Conservation (phyloP, 2,888 invertebrate species). For the Eupithecia centaureata region DNA sequence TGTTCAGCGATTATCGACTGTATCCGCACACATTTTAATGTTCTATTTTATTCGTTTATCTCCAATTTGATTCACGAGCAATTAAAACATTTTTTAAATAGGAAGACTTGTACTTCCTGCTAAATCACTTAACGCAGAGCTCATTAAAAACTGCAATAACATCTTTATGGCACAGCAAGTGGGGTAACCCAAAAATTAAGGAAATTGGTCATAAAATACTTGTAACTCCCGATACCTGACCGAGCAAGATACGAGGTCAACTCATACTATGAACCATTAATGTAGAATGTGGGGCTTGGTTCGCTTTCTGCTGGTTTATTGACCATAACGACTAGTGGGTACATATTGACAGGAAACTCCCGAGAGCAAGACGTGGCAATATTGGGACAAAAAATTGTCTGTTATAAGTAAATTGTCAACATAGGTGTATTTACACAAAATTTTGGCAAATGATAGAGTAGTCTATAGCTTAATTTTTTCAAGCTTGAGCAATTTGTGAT, state of each 20-base stretch:
- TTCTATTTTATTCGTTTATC: background rate
- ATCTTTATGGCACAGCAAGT: conserved; percentile 12
- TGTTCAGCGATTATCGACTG: background rate
- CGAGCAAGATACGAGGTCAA: conserved; percentile 39
- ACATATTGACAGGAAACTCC: background rate
- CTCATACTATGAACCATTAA: conserved; percentile 41
- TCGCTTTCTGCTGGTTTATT: conserved; percentile 44
- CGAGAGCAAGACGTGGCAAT: background rate
- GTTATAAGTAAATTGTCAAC: background rate
- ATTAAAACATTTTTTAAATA: background rate
- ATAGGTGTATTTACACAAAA: background rate
- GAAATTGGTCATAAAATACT: conserved; percentile 29
- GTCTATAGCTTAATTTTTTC: too few species aligned
- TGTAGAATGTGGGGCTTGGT: conserved; percentile 39
- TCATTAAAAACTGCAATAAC: background rate
- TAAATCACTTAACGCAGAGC: background rate
- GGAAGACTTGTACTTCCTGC: background rate
- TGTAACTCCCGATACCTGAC: conserved; percentile 15
- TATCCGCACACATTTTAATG: background rate
- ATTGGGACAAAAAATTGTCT: background rate
- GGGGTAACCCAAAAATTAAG: conserved; percentile 24
- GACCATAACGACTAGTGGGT: conserved; percentile 34
- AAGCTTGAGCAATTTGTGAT: too few species aligned
- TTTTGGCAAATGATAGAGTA: background rate
- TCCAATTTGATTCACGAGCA: background rate